phyloP scores from a whole-genome alignment of 2,888 invertebrate genomes.

The Platycnemis pennipes region DNA sequence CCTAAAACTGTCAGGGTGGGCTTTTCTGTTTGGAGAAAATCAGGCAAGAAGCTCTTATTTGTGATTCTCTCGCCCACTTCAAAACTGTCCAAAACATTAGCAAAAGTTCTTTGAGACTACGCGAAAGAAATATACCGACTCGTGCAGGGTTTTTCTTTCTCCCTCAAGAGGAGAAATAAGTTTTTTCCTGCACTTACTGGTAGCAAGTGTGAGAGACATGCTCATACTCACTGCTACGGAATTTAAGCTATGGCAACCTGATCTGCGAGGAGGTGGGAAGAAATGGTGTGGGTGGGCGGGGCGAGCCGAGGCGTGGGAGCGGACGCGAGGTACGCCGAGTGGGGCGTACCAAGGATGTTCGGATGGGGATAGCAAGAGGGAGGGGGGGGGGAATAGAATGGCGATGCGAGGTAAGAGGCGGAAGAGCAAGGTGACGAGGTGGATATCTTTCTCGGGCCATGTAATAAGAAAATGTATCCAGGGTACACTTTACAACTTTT shows the following conservation, averaged over 20 bases:
- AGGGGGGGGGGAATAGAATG: neutral
- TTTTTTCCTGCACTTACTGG: neutral
- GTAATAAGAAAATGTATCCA: neutral
- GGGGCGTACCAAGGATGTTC: neutral
- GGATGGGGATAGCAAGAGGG: neutral
- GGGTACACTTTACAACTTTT: slow-evolving; percentile 2
- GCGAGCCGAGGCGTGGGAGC: neutral
- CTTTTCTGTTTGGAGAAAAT: no score
- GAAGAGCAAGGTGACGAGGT: slow-evolving; percentile 42
- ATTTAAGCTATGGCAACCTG: slow-evolving; percentile 16
- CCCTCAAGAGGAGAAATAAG: no score
- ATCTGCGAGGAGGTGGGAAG: neutral
- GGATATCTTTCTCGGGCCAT: neutral
- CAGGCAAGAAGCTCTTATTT: no score
- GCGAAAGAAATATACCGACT: no score
- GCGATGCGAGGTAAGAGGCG: neutral
- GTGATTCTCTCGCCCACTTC: no score
- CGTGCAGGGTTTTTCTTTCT: no score
- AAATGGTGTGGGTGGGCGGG: neutral
- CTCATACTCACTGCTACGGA: neutral
- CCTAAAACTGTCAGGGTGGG: no score
- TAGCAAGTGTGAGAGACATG: neutral
- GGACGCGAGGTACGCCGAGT: neutral
- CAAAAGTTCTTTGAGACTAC: no score
- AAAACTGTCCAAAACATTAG: no score